These are phyloP conservation scores for Meteorus colon DNA, from an alignment of 2,888 invertebrate species.

Conservation along the genomic window DNA sequence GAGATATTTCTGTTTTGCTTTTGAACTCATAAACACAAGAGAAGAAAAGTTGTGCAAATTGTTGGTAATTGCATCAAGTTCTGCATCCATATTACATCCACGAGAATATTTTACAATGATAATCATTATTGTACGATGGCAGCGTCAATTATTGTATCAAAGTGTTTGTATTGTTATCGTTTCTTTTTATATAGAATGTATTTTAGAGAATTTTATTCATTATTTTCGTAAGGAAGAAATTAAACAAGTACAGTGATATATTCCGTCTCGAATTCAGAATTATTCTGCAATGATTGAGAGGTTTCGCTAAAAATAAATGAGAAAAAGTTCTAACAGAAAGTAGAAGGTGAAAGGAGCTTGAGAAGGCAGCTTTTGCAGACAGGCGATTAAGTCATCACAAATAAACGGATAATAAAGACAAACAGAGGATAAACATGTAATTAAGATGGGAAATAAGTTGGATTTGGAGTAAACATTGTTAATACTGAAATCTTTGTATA, in stretches of 20 bases:
- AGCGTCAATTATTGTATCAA: not conserved
- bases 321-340: too few species aligned
- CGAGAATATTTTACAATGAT: too few species aligned
- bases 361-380: not conserved
- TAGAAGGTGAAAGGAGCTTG: not conserved
- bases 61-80: conserved; percentile 26
- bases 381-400: not conserved
- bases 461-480: too few species aligned
- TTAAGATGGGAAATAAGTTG: too few species aligned
- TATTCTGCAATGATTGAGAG: not conserved
- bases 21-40: not conserved
- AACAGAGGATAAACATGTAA: too few species aligned
- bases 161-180: not conserved
- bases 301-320: not conserved
- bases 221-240: not conserved
- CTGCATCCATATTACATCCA: not conserved
- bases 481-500: too few species aligned
- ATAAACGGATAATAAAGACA: not conserved
- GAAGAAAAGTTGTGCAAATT: conserved; percentile 22
- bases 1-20: not conserved
- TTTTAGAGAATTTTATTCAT: not conserved
- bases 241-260: not conserved
- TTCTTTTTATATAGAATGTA: not conserved
- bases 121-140: too few species aligned
- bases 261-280: not conserved